Evolutionary conservation across 2,797 vertebrate genomes (phyloP), one percentile per base, ranked within the genome.

Genomic region (Dendrocincla fuliginosa): DNA sequence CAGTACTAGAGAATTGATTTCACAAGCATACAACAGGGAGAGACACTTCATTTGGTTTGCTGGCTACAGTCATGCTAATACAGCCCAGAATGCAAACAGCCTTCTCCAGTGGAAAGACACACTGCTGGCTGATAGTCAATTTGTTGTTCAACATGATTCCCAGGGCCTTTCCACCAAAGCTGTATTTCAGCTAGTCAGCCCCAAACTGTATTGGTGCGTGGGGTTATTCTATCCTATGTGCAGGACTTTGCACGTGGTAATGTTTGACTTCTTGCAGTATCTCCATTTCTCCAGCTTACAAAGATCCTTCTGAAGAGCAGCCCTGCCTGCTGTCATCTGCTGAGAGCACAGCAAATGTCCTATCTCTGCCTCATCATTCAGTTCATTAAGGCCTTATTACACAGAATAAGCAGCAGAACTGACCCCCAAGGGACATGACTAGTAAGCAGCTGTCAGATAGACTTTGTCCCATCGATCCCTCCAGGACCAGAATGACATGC

Each of bases 21-120:
- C 33, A 69, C 9, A 55, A 30, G 6, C 46, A 10, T 30, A 11
- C 1, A 1, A 3, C 14, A 44, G 5, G 7, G 16, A 2, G 2
- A 53, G 32, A 28, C 6, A 4, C 12, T 32, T 68, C 22, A 23
- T 53, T 69, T 84, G 23, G 23, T 56, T 55, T 76, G 5, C 42
- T 84, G 67, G 10, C 30, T 61, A 30, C 25, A 22, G 18, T 56
- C 10, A 9, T 25, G 16, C 20, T 71, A 60, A 71, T 30, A 4
- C 5, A 84, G 42, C 23, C 27, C 39, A 15, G 22, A 11, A 27
- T 41, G 25, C 44, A 19, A 35, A 8, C 0, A 0, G 6, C 23
- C 22, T 22, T 28, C 50, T 46, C 39, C 53, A 28, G 14, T 22
- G 2, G 1, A 4, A 85, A 53, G n/a, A n/a, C 55, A 30, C 8